Base-by-base conservation (phyloP, 2,888 invertebrate genomes). In the Ephialtes manifestator region DNA sequence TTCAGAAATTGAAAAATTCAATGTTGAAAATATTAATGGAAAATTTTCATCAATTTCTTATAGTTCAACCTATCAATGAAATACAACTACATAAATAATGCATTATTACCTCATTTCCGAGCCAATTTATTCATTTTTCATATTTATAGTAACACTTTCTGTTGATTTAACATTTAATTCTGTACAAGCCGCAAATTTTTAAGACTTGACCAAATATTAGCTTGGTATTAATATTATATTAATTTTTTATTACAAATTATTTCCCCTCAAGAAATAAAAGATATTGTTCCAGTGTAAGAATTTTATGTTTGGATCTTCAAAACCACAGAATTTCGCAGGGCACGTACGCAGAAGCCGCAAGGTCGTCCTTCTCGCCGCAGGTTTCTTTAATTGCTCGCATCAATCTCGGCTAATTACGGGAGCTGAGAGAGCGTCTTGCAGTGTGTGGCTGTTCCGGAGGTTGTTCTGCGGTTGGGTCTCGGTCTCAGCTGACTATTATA, bases 351-450 rank as follows among this genome's bases (percentile, higher is more conserved):
- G 81, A 67, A 83, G 63, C 77, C 82, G 68, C 60, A 67, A 78
- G 68, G 11, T 65, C 39, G 65, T 79, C 65, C 71, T 84, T 84
- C 85, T 87, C 84, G 76, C 85, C 89, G 89, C 89, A 79, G 83
- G 88, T 92, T 92, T 91, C 92, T 92, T 91, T 92, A 93, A 93
- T 93, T 91, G 88, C 89, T 75, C 60, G 78, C 90, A 92, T 93
- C 92, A 92, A 92, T 93, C 92, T 91, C 87, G 86, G 88, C 89
- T 92, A 93, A 93, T 92, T 92, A 90, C 90, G 85, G 87, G 60
- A 48, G 63, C 31, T n/a, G 28, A 31, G 63, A 15, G 13, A 87
- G 88, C 90, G 90, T 91, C 91, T 93, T 91, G 92, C 89, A 89
- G 88, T 88, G 85, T 63, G 72, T 65, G 65, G 31, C 24, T 53